Evolutionary conservation across 2,797 vertebrate species (phyloP), one percentile per base, ranked within the genome.

Genomic region (Anabas testudineus): DNA sequence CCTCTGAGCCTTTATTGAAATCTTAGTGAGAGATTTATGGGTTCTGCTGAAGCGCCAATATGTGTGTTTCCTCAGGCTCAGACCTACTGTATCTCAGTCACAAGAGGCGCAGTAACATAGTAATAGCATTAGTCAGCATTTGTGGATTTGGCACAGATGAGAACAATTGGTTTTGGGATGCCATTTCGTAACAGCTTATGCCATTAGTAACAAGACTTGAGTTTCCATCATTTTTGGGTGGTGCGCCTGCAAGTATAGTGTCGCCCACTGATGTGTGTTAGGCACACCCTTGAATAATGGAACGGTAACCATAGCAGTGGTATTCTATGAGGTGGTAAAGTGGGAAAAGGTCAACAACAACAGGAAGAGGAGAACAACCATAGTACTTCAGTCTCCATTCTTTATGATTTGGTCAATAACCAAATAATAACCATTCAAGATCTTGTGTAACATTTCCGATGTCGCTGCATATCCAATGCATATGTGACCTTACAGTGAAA

Each of bases 271-370:
- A 66, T 77, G 74, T 81, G 60, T 78, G 55, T 21, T 34, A 14
- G 63, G 26, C 86, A 82, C 87, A 79, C 84, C 83, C 89, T 78
- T 70, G 37, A 54, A 78, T 83, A 71, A 42, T 71, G 49, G 46
- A 55, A 67, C 65, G 46, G 81, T 82, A 74, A 74, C 80, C 83
- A 65, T 78, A 70, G 61, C 45, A 62, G 46, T 71, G 13, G 37
- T 67, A 56, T 81, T 80, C 77, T 65, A 37, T 70, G 67, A 70
- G 57, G 43, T 71, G 63, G 39, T 48, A 7, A 47, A 67, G 69
- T 73, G 74, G 84, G 78, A 84, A 87, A 32, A 65, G 21, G 34
- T 45, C 46, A 46, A 48, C 18, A 24, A 84, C 71, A 77, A 47
- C 36, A 52, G 13, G 47, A 37, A 76, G 67, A 32, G 30, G 43